Evolutionary conservation across 2,113 vertebrate species (phyloP).

Genomic region (Chlorocebus sabaeus): DNA sequence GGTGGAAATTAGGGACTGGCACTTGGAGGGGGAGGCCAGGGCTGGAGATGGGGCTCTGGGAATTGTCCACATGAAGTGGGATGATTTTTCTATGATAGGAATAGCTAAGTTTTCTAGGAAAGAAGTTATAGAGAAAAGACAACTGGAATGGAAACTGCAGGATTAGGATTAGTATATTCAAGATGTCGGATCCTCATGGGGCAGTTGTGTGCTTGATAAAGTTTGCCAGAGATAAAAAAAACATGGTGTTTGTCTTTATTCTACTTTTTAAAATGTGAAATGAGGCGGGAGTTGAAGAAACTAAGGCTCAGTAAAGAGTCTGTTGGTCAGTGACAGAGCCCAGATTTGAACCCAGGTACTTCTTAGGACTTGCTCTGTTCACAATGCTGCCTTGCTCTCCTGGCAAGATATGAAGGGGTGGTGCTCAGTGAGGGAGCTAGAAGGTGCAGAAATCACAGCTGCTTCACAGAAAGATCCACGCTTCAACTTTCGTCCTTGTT

Average conservation of each 20-base stretch:
- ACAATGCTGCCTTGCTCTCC: too few relatives aligned
- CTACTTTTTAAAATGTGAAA: neutral
- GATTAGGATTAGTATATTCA: neutral
- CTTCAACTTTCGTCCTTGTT: neutral
- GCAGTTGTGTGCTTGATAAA: neutral
- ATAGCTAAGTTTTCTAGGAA: neutral
- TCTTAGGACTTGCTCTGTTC: neutral
- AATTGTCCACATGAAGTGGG: neutral
- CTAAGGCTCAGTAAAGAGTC: neutral
- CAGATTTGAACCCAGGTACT: neutral
- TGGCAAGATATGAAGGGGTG: neutral
- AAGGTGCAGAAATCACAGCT: neutral
- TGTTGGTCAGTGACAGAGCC: neutral
- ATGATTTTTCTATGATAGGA: neutral
- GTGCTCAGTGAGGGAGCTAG: neutral
- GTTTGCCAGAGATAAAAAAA: neutral
- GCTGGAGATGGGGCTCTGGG: neutral
- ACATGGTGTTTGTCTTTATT: neutral
- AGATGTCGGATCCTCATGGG: neutral
- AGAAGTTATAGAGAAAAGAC: neutral
- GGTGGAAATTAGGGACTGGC: neutral
- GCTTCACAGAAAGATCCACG: neutral
- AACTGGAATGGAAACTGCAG: neutral
- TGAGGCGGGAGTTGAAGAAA: neutral
- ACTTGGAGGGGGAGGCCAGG: neutral